Percentiles rank a stretch among this genome's conserved stretches.
phyloP scores from a whole-genome alignment of 2,888 invertebrate genomes.

The Drosophila pullipes region DNA sequence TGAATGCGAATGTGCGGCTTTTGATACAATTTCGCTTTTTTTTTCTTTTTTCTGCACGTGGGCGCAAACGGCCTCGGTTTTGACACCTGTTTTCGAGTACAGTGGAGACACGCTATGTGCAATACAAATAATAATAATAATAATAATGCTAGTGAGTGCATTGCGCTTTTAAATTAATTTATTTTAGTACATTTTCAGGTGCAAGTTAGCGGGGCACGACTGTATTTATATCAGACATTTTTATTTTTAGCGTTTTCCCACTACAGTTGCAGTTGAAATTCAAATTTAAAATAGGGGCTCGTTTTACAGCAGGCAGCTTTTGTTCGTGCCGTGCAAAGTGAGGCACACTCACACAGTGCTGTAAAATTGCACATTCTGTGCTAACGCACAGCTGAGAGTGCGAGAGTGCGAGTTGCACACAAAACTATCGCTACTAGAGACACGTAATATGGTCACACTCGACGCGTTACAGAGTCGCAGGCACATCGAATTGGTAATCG shows the following conservation, averaged over 20 bases:
- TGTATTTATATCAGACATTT: background rate
- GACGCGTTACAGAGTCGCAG: background rate
- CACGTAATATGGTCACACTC: background rate
- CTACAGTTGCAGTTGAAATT: background rate
- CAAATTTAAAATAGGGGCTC: conserved; percentile 25
- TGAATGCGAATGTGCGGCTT: conserved; percentile 26
- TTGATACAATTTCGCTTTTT: conserved; percentile 1
- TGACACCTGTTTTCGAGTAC: background rate
- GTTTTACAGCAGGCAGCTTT: conserved; percentile 26
- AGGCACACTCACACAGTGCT: background rate
- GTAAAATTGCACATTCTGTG: background rate
- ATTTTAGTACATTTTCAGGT: background rate
- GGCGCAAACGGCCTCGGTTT: background rate
- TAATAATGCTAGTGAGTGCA: background rate
- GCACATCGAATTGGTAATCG: conserved; percentile 17
- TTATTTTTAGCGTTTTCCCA: background rate
- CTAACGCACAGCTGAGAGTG: conserved; percentile 7
- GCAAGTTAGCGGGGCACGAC: background rate
- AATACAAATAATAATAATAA: background rate
- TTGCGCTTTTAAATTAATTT: background rate
- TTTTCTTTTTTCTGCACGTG: conserved; percentile 6
- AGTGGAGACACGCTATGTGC: background rate
- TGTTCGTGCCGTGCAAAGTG: background rate
- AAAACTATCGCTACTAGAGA: conserved; percentile 1
- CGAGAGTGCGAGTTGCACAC: background rate